phyloP scores from a whole-genome alignment of 2,888 invertebrate species.

The Drosophila mulleri region DNA sequence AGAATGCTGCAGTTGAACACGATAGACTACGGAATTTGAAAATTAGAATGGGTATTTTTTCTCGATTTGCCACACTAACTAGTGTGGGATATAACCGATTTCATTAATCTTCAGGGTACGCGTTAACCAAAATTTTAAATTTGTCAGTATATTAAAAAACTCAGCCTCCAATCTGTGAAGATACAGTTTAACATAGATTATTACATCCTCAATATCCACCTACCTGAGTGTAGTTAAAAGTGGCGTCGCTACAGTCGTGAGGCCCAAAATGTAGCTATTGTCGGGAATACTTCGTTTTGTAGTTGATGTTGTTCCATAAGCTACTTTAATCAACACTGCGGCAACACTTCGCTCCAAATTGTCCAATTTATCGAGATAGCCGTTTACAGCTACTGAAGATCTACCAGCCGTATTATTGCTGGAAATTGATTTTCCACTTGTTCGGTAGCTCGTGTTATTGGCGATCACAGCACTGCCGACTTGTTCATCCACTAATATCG shows the following conservation, averaged over 20 bases:
- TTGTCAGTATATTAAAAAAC: too few relatives aligned
- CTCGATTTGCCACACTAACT: too few relatives aligned
- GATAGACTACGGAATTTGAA: too few relatives aligned
- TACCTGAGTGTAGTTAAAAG: conserved; percentile 87
- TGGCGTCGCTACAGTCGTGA: conserved; percentile 88
- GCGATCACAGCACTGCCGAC: conserved; percentile 20
- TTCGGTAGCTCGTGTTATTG: conserved; percentile 27
- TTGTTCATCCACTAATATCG: conserved; percentile 68
- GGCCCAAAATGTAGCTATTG: conserved; percentile 87
- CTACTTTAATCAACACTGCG: conserved; percentile 89
- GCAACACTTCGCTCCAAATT: conserved; percentile 88
- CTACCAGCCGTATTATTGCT: conserved; percentile 42
- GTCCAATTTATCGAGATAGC: conserved; percentile 87
- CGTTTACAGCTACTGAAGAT: conserved; percentile 63
- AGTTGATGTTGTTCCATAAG: conserved; percentile 88
- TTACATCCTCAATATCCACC: background rate
- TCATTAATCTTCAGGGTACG: too few relatives aligned
- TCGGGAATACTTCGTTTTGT: conserved; percentile 90
- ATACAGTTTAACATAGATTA: too few relatives aligned
- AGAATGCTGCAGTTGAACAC: too few relatives aligned
- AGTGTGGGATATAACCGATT: too few relatives aligned
- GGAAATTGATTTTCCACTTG: conserved; percentile 33
- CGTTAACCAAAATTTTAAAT: too few relatives aligned
- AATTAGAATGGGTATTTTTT: too few relatives aligned
- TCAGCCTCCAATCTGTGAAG: too few relatives aligned